A percentile compares a stretch with the other conserved stretches of the same genome.
These are phyloP conservation scores for Drosophila mimetica DNA, from an alignment of 2,888 invertebrate species.

Conservation along the genomic window DNA sequence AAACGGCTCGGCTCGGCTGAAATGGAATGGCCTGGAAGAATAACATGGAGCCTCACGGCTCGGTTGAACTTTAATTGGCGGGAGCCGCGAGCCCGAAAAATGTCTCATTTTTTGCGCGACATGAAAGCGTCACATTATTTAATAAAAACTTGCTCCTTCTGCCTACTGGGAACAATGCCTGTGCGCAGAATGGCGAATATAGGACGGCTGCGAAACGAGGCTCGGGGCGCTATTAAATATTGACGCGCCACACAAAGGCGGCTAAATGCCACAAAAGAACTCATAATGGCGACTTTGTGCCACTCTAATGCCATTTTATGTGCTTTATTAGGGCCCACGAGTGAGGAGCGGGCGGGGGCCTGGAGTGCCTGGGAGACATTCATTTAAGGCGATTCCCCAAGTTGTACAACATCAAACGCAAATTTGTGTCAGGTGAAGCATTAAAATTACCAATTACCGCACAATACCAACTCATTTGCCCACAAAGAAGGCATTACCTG, in stretches of 20 bases:
- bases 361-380: constrained; percentile 16
- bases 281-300: constrained; percentile 72
- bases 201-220: constrained; percentile 18
- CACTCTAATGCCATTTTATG: constrained; percentile 74
- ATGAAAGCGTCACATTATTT: constrained; percentile 50
- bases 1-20: constrained; percentile 26
- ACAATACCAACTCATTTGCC: constrained; percentile 47
- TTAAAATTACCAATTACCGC: constrained; percentile 70
- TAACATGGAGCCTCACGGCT: constrained; percentile 29
- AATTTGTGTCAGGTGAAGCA: constrained; percentile 73
- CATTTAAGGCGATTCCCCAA: constrained; percentile 37
- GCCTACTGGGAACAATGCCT: constrained; percentile 31
- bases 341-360: neutral
- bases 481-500: constrained; percentile 31
- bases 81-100: constrained; percentile 13
- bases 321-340: constrained; percentile 64
- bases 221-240: constrained; percentile 70
- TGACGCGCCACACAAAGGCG: constrained; percentile 70
- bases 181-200: constrained; percentile 39
- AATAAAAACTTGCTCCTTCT: constrained; percentile 52
- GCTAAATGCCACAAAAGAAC: constrained; percentile 77
- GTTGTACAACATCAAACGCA: constrained; percentile 60
- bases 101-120: constrained; percentile 31
- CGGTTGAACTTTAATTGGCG: constrained; percentile 49
- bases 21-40: constrained; percentile 30